Percentiles rank a stretch among this genome's conserved stretches.
These are phyloP conservation scores for Holothuria glaberrima DNA, from an alignment of 35 echinoderm and acorn worm species.

Conservation along the genomic window DNA sequence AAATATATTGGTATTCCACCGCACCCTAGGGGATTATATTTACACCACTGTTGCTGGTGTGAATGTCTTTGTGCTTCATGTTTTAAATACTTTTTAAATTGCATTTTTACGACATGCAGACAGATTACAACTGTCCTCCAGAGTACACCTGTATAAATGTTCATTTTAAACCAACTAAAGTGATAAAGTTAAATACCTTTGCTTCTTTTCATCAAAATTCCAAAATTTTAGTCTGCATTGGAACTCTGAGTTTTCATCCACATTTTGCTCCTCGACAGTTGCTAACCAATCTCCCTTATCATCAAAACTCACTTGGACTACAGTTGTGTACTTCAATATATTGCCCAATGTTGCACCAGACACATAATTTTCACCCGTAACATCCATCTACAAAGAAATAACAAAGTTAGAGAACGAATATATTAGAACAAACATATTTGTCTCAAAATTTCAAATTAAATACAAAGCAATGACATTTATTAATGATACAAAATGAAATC, in stretches of 20 bases:
- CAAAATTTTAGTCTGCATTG: slow-evolving; percentile 88
- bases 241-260: slow-evolving; percentile 68
- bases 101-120: too few species aligned
- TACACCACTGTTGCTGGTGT: too few species aligned
- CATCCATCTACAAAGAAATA: slow-evolving; percentile 67
- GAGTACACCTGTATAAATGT: too few species aligned
- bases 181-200: slow-evolving; percentile 59
- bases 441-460: too few species aligned
- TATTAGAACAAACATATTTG: not conserved
- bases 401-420: not conserved
- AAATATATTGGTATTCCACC: too few species aligned
- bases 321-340: slow-evolving; percentile 78
- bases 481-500: too few species aligned
- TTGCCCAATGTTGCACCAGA: slow-evolving; percentile 70
- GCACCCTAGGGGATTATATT: too few species aligned
- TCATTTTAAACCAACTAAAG: too few species aligned
- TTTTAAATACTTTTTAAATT: too few species aligned
- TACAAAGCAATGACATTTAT: too few species aligned
- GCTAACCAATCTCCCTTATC: slow-evolving; percentile 74
- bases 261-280: slow-evolving; percentile 78
- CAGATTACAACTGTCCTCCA: too few species aligned
- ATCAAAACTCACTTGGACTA: slow-evolving; percentile 80
- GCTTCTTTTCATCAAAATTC: slow-evolving; percentile 78
- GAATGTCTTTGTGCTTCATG: too few species aligned
- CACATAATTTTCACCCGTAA: slow-evolving; percentile 84